phyloP scores from a whole-genome alignment of 2,888 invertebrate species.

The Octonoba sinensis region DNA sequence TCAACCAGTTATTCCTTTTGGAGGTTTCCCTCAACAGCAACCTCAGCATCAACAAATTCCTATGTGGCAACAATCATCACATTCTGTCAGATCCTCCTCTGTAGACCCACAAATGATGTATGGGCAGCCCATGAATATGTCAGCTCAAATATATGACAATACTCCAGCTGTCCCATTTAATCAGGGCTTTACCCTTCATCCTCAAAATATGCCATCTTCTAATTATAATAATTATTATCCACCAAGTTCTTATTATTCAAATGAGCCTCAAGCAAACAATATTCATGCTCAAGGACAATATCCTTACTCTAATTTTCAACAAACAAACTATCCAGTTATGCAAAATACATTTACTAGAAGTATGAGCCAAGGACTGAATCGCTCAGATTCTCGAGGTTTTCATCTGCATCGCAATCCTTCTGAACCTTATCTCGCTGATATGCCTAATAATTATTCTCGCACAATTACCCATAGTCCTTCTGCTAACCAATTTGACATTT shows the following conservation, averaged over 20 bases:
- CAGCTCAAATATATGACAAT: constrained; percentile 52
- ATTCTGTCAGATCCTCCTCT: constrained; percentile 48
- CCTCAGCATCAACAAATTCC: constrained; percentile 80
- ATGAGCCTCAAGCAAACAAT: constrained; percentile 27
- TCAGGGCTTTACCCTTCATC: constrained; percentile 58
- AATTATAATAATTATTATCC: constrained; percentile 42
- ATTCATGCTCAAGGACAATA: constrained; percentile 33
- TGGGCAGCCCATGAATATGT: constrained; percentile 52
- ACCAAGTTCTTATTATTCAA: constrained; percentile 35
- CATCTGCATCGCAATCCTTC: constrained; percentile 50
- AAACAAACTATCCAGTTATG: constrained; percentile 48
- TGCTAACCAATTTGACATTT: constrained; percentile 29
- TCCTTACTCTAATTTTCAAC: constrained; percentile 33
- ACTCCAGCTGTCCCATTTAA: constrained; percentile 50
- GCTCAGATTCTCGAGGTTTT: constrained; percentile 40
- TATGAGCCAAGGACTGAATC: not conserved
- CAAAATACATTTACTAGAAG: constrained; percentile 43
- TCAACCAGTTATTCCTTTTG: constrained; percentile 73
- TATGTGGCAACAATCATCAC: constrained; percentile 58
- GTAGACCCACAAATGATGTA: constrained; percentile 94
- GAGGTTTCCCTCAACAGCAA: constrained; percentile 74
- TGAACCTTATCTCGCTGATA: constrained; percentile 27
- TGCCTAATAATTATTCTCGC: constrained; percentile 27
- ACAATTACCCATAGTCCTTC: constrained; percentile 19
- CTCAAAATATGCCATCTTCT: constrained; percentile 44